Base-by-base conservation (phyloP, 2,888 invertebrate genomes). In the Pyrochroa serraticornis region DNA sequence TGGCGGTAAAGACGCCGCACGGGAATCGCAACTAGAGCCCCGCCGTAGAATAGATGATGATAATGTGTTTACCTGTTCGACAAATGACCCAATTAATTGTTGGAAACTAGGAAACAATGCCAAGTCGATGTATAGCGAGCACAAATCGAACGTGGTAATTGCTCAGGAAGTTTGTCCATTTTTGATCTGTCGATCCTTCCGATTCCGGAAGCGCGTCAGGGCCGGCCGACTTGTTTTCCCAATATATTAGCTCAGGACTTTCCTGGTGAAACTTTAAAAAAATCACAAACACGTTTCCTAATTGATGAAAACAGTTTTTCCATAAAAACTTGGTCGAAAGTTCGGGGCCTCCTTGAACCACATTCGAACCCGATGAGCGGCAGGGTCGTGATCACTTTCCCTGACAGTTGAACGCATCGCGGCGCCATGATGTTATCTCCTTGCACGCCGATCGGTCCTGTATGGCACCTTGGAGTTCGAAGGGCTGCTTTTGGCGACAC, bases 401-500 rank as follows among this genome's bases (percentile, higher is more conserved):
- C 32, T 31, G 13, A 32, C 14, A 52, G 48, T 58, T 52, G 22
- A 22, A 22, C 22, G 22, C 22, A 22, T 22, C 22, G 22, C 56
- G 62, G 56, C 63, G 51, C 57, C 45, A 42, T 36, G 64, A 62
- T 62, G 52, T 58, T 61, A 64, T 64, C 57, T 48, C 42, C 45
- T 48, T 44, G 47, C 48, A 52, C 50, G 57, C 49, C 53, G 53
- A 61, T 58, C 41, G 53, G 46, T 60, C 52, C 62, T 61, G 58
- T 57, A 63, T 51, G 60, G 60, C 64, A 66, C 66, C 66, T 66
- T 63, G 7, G 58, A 49, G 51, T 50, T 60, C 54, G 52, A 58
- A 60, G 62, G 66, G 64, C 60, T 59, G 60, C 58, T 60, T 63
- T 55, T 52, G 68, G 68, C 71, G 71, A 64, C 71, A 58, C 65